Evolutionary conservation across 2,797 vertebrate genomes (phyloP), one percentile per base, ranked within the genome.

Genomic region (Crenichthys baileyi): DNA sequence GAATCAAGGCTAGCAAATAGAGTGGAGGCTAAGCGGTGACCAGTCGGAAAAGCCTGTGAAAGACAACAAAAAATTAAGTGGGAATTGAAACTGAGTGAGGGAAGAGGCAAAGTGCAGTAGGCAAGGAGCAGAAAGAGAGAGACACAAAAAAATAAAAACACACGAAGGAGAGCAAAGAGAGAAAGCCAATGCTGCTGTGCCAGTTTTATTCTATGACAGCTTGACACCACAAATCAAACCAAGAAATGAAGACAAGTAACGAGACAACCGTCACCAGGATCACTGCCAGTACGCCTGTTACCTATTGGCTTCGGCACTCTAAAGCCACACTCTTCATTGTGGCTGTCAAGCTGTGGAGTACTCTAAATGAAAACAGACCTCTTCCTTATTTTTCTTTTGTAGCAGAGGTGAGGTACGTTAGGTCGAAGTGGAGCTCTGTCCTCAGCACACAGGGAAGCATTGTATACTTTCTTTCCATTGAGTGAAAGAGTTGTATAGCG

Each of bases 211-310:
- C 82, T 56, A 79, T 94, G 94, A 95, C 92, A 92, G 92, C 90
- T 92, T 92, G 94, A 95, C 91, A 93, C 86, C 86, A 74, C 84
- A 88, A 95, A 94, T 95, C 94, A 94, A 93, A 93, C 86, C 83
- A 87, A 85, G 86, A 90, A 92, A 90, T 88, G 80, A 93, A 93
- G 92, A 92, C 92, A 90, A 90, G 89, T 92, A 91, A 93, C 85
- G 80, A 93, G 91, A 90, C 90, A 90, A 91, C 68, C 78, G 83
- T 83, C 87, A 68, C 83, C 77, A 79, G 87, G 90, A 94, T 94
- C 90, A 92, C 91, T 91, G 91, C 90, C 88, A 84, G 80, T 87
- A 85, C 85, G 85, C 79, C 78, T 91, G 76, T 89, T 95, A 94
- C 89, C 92, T 93, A 90, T 90, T 79, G 90, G 89, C 91, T 87